These are phyloP conservation scores for Promerops cafer DNA, from an alignment of 2,113 vertebrate species.

Conservation along the genomic window DNA sequence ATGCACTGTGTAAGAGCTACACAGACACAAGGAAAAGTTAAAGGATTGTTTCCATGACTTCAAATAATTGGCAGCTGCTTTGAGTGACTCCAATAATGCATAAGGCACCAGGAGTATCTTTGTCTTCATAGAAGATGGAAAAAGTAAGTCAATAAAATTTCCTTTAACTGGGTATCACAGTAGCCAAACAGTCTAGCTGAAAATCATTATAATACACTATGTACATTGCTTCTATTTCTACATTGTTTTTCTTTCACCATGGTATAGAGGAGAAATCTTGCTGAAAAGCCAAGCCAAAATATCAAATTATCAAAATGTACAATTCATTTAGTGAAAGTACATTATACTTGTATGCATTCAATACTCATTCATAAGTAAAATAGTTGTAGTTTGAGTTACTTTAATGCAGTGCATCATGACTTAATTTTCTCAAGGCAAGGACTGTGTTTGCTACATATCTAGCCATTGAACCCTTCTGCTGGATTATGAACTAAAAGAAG, in stretches of 20 bases:
- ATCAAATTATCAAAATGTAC: not conserved
- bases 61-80: not conserved
- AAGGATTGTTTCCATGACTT: not conserved
- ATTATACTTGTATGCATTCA: not conserved
- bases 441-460: not conserved
- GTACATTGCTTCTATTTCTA: not conserved
- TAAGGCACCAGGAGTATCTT: not conserved
- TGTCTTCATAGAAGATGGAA: not conserved
- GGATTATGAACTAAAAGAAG: not conserved
- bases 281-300: not conserved
- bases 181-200: not conserved
- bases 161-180: not conserved
- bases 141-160: slow-evolving; percentile 7
- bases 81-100: not conserved
- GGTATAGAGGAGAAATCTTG: not conserved
- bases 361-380: not conserved
- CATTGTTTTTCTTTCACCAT: not conserved
- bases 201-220: not conserved
- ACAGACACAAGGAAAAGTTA: not conserved
- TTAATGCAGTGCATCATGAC: not conserved
- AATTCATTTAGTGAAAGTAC: not conserved
- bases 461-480: not conserved
- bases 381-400: not conserved
- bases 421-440: not conserved
- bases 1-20: not conserved